Base-by-base conservation (phyloP, 2,113 vertebrate genomes). In the Plectropomus leopardus region DNA sequence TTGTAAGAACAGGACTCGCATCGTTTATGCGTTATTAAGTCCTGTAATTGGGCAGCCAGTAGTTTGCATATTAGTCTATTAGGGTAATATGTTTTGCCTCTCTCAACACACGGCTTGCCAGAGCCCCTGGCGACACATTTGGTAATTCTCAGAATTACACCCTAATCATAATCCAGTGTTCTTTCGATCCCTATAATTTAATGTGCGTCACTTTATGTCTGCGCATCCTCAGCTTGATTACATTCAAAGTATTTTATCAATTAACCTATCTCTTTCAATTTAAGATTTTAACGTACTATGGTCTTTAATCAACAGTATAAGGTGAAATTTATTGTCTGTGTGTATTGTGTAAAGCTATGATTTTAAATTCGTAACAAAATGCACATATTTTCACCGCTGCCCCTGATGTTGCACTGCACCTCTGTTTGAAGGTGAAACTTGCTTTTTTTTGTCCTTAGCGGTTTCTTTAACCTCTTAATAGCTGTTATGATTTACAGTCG, bases 51-150 rank as follows among this genome's bases (percentile, higher is more conserved):
- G 97, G 96, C 91, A 95, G 96, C 96, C 96, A 96, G 95, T 97
- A 97, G 97, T 98, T 99, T 99, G 97, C 98, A 98, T 99, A 98
- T 99, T 97, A 97, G 96, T 97, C 97, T 95, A 98, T 99, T 98
- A 99, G 96, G 96, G 95, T 98, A 99, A 99, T 99, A 96, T 97
- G 97, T 97, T 97, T 97, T 97, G 95, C 96, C 95, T 94, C 95
- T 96, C 95, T 96, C 94, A 77, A 90, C 95, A 97, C 98, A 98
- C 97, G 96, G 96, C 94, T 94, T 95, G 76, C 95, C 95, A 91
- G 95, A 96, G 96, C 95, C 94, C 96, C 92, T 94, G 95, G 96
- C 96, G 96, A 95, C 90, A 91, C 86, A 89, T 97, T 97, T 96
- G 95, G 95, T 92, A 95, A 97, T 97, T 97, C 96, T 96, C 94